A percentile compares a stretch with the other conserved stretches of the same genome.
phyloP scores from a whole-genome alignment of 1,140 invertebrate genomes.

The Trichogramma pretiosum region DNA sequence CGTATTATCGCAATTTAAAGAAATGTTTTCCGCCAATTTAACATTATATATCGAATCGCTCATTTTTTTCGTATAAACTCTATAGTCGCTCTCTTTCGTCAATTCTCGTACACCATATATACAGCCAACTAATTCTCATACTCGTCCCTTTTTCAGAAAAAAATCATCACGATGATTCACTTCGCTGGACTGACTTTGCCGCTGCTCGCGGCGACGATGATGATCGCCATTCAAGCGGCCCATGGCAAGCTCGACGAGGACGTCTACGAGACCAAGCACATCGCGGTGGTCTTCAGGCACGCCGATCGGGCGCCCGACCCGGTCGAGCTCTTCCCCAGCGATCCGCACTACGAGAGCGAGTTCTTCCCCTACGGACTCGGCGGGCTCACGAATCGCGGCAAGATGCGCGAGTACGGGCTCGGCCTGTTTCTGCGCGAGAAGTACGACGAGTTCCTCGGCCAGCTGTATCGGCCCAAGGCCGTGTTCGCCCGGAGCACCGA shows the following conservation, averaged over 20 bases:
- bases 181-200: too few species aligned
- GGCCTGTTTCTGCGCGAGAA: constrained; percentile 37
- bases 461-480: constrained; percentile 33
- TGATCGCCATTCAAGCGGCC: background rate
- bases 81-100: too few species aligned
- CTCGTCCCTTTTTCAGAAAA: background rate
- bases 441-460: constrained; percentile 41
- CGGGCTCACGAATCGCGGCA: constrained; percentile 59
- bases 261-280: too few species aligned
- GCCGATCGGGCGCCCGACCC: constrained; percentile 62
- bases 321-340: constrained; percentile 52
- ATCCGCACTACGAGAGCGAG: constrained; percentile 49
- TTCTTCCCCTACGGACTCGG: constrained; percentile 62
- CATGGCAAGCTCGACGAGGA: too few species aligned
- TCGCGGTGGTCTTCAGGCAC: constrained; percentile 68
- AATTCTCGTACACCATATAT: too few species aligned
- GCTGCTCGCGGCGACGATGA: too few species aligned
- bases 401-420: constrained; percentile 39
- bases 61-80: too few species aligned
- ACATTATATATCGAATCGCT: too few species aligned
- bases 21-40: too few species aligned
- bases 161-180: too few species aligned
- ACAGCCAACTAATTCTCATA: background rate
- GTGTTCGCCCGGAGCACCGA: constrained; percentile 50
- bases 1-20: too few species aligned